These are phyloP conservation scores for Dasypogon diadema DNA, from an alignment of 2,888 invertebrate species.

Conservation along the genomic window DNA sequence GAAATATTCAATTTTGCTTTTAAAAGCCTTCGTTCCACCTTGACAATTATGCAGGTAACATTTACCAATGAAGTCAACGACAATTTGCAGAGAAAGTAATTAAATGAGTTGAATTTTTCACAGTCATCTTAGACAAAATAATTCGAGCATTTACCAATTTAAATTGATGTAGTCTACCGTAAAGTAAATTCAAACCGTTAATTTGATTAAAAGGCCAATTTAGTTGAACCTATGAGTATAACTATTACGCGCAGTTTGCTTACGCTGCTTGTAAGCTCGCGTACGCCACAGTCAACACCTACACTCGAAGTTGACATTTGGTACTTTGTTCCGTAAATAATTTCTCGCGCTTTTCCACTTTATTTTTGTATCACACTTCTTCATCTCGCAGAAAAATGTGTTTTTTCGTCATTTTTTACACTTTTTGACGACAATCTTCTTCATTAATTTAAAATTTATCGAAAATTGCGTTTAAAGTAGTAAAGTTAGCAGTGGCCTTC, in stretches of 20 bases:
- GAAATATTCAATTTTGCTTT: too few relatives aligned
- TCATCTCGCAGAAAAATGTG: too few relatives aligned
- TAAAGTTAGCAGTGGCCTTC: too few relatives aligned
- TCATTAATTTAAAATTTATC: too few relatives aligned
- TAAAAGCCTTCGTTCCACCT: slow-evolving; percentile 3
- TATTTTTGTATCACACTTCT: background rate
- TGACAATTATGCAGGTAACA: background rate
- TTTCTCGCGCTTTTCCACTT: background rate
- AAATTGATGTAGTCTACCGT: background rate
- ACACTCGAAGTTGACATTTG: slow-evolving; percentile 10
- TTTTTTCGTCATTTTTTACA: too few relatives aligned
- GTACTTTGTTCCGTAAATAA: background rate
- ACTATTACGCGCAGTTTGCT: slow-evolving; percentile 25
- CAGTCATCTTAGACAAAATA: background rate
- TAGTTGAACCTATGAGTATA: background rate
- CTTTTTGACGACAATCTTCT: too few relatives aligned
- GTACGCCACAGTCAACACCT: slow-evolving; percentile 12
- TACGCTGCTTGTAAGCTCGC: background rate
- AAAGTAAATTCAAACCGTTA: background rate
- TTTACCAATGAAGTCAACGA: background rate
- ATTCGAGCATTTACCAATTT: background rate
- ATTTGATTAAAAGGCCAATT: background rate
- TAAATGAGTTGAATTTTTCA: background rate
- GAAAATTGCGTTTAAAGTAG: too few relatives aligned
- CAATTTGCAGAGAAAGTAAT: background rate